Conservation (phyloP, 2,888 invertebrate genomes). For the Autographa pulchrina region DNA sequence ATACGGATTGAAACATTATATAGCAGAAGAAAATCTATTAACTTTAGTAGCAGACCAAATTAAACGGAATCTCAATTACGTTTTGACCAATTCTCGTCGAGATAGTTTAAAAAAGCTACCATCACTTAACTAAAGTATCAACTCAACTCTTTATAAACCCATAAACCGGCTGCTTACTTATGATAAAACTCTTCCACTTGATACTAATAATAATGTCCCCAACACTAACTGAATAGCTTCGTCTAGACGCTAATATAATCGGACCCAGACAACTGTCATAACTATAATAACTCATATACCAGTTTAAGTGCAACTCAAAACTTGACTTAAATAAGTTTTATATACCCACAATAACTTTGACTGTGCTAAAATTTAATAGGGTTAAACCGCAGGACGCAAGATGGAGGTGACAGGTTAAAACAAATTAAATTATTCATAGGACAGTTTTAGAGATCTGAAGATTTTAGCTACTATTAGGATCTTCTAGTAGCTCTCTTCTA, state of each 20-base stretch:
- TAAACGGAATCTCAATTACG: no score
- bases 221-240: background rate
- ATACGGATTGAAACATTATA: background rate
- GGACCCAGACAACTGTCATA: conserved; percentile 8
- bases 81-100: no score
- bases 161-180: conserved; percentile 1
- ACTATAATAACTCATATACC: background rate
- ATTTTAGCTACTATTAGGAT: background rate
- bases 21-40: background rate
- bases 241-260: conserved; percentile 15
- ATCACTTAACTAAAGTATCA: background rate
- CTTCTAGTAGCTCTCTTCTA: no score
- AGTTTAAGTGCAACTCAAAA: background rate
- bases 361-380: conserved; percentile 3
- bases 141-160: background rate
- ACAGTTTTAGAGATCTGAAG: background rate
- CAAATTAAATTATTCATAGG: background rate
- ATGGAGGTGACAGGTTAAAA: background rate
- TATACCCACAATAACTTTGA: background rate
- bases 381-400: conserved; percentile 4
- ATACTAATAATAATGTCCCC: background rate
- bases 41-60: no score
- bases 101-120: no score
- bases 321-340: conserved; percentile 6
- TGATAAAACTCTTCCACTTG: background rate